phyloP scores from a whole-genome alignment of 1,140 invertebrate species.

The Campoletis sonorensis region DNA sequence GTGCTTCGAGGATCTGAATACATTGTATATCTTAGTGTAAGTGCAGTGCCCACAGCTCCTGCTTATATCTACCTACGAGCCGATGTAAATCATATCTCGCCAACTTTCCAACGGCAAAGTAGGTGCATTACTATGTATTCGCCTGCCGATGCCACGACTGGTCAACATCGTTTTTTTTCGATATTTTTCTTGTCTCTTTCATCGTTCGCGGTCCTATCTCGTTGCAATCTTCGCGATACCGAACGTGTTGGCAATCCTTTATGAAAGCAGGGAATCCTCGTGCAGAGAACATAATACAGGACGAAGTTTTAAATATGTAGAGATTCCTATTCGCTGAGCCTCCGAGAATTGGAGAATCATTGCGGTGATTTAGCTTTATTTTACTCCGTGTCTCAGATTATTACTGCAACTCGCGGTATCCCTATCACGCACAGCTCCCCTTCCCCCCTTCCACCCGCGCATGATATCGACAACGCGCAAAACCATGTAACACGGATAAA shows the following conservation, averaged over 20 bases:
- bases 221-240: conserved; percentile 59
- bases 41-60: conserved; percentile 24
- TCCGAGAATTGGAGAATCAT: conserved; percentile 17
- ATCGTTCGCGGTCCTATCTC: conserved; percentile 47
- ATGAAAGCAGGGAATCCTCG: conserved; percentile 35
- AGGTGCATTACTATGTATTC: conserved; percentile 11
- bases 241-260: conserved; percentile 62
- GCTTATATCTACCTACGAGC: conserved; percentile 30
- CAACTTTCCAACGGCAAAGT: neutral
- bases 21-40: conserved; percentile 29
- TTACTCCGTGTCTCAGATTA: neutral
- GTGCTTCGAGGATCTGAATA: neutral
- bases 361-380: conserved; percentile 24
- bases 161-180: conserved; percentile 48
- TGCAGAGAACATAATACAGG: neutral
- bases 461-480: conserved; percentile 38
- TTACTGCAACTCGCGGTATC: neutral
- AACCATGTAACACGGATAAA: conserved; percentile 37
- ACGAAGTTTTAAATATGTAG: neutral
- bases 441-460: too few species aligned
- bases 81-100: conserved; percentile 53
- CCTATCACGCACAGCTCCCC: neutral
- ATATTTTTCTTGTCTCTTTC: conserved; percentile 53
- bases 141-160: conserved; percentile 17
- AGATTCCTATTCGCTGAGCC: conserved; percentile 1